These are phyloP conservation scores for Ciconia maguari DNA, from an alignment of 2,113 vertebrate species.

Conservation along the genomic window DNA sequence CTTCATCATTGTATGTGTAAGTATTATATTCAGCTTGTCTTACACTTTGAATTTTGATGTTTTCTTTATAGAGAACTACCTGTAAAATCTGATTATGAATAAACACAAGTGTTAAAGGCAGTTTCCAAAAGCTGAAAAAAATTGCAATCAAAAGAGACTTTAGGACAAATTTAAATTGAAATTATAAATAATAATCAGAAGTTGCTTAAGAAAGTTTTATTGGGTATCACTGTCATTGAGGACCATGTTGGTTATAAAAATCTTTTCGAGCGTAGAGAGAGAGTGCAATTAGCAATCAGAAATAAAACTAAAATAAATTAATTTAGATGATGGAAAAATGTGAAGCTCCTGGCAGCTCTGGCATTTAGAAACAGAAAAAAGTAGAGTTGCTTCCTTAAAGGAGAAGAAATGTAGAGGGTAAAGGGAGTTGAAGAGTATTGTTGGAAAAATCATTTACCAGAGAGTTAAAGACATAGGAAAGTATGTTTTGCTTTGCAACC, in stretches of 20 bases:
- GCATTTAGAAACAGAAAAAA: not conserved
- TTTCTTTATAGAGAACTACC: not conserved
- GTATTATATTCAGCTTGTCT: conserved; percentile 29
- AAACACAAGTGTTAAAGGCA: not conserved
- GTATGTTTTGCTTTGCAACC: not conserved
- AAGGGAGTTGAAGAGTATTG: not conserved
- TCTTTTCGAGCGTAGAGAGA: not conserved
- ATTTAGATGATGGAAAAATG: not conserved
- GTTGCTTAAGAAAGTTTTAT: not conserved
- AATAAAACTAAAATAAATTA: not conserved
- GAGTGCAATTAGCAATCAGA: not conserved
- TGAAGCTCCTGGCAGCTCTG: not conserved
- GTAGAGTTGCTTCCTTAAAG: not conserved
- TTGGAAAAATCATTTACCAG: not conserved
- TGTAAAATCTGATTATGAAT: not conserved
- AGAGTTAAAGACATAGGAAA: not conserved
- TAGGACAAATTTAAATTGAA: not conserved
- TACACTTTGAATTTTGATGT: not conserved
- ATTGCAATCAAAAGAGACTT: not conserved
- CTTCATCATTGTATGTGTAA: conserved; percentile 89
- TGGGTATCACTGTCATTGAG: not conserved
- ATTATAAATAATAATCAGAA: not conserved
- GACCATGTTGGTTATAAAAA: not conserved
- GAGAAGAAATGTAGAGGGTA: not conserved
- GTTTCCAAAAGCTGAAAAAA: not conserved